Conservation (phyloP, 2,888 invertebrate genomes). For the Nephrocerus scutellatus region DNA sequence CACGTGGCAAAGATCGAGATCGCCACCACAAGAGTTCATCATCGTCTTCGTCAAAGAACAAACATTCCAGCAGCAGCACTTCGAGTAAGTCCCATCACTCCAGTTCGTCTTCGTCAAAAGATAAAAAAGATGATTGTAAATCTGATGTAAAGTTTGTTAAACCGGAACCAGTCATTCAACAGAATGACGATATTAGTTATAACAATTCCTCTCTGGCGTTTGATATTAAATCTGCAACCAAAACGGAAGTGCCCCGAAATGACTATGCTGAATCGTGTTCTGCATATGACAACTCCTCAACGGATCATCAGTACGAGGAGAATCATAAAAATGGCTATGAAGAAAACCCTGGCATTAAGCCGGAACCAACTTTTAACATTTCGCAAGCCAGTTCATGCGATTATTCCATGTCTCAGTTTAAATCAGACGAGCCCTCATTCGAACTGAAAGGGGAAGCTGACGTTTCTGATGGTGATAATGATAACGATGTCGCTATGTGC, state of each 20-base stretch:
- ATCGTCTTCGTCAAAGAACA: slow-evolving; percentile 40
- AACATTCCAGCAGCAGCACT: slow-evolving; percentile 45
- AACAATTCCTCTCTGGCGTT: slow-evolving; percentile 26
- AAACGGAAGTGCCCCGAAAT: slow-evolving; percentile 21
- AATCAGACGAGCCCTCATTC: slow-evolving; percentile 49
- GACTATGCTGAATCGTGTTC: slow-evolving; percentile 35
- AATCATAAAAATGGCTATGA: slow-evolving; percentile 19
- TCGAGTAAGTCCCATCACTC: too few species aligned
- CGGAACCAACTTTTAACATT: slow-evolving; percentile 43
- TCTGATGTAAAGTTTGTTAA: slow-evolving; percentile 40
- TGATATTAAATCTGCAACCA: slow-evolving; percentile 10
- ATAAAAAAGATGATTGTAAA: slow-evolving; percentile 34
- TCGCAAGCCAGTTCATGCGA: slow-evolving; percentile 64
- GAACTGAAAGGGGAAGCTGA: slow-evolving; percentile 39
- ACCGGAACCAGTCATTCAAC: slow-evolving; percentile 37
- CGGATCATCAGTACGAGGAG: slow-evolving; percentile 34
- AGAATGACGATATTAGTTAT: slow-evolving; percentile 24
- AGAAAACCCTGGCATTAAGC: slow-evolving; percentile 39
- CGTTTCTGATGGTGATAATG: slow-evolving; percentile 43
- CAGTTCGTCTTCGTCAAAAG: slow-evolving; percentile 36
- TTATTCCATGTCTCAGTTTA: slow-evolving; percentile 63
- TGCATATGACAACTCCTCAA: slow-evolving; percentile 24
- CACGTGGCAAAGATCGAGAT: slow-evolving; percentile 21
- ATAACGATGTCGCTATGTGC: slow-evolving; percentile 17
- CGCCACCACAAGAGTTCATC: slow-evolving; percentile 41